Evolutionary conservation across 2,797 vertebrate species (phyloP), one percentile per base, ranked within the genome.

Genomic region (Gila robusta): DNA sequence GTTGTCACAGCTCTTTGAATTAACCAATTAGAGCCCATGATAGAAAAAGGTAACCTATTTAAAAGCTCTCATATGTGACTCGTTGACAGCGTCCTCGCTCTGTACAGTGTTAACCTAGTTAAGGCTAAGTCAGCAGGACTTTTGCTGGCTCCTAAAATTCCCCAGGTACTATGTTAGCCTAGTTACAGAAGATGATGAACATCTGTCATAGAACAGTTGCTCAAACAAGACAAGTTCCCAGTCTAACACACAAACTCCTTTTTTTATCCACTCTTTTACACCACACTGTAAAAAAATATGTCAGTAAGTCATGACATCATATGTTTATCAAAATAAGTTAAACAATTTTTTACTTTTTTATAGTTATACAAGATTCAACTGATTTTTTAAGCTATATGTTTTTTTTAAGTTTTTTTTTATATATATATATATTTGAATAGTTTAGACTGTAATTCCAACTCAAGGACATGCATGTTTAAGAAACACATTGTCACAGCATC

Each of bases 61-160:
- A 82, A 86, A 79, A 77, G 52, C 82, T 87, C 73, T 87, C 54
- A 66, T 69, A 19, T 73, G n/a, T 76, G 70, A 85, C 62, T 88
- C 76, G 19, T 80, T 83, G 69, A 79, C 54, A 85, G 86, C 73
- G 39, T 56, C 26, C 84, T 88, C 49, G 19, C 35, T 74, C 73
- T 81, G 82, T 71, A 69, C 66, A 47, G 84, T 81, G 71, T 88
- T 91, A 89, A 89, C 89, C 90, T 88, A 90, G 87, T 89, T 91
- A 86, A 70, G 71, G 37, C 78, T 32, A 64, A 37, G 54, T 84
- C 76, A 87, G 78, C 86, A 87, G 79, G 87, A 87, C 84, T 88
- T 89, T 62, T 82, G 56, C 73, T 85, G 86, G 72, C 76, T 85
- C 67, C 64, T 52, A 56, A 77, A 54, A 72, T 83, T 91, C 90